Evolutionary conservation across 2,113 vertebrate species (phyloP).

Genomic region (Gallinago paraguaiae): DNA sequence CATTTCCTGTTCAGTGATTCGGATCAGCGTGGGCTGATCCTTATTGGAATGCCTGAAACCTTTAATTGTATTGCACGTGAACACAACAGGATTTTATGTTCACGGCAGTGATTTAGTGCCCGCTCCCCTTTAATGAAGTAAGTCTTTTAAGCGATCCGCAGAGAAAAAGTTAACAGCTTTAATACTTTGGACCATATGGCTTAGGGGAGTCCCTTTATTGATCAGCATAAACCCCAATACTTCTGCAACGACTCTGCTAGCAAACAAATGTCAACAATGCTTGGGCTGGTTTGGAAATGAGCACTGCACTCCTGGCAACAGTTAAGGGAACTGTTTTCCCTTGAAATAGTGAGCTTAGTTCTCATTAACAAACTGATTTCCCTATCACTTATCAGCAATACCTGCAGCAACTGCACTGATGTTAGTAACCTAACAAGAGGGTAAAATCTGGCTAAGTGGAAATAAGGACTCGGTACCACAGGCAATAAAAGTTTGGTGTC

Average conservation of each 20-base stretch:
- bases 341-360: not conserved
- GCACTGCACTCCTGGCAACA: not conserved
- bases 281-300: not conserved
- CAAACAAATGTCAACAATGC: not conserved
- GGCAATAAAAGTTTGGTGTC: not conserved
- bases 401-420: not conserved
- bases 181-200: not conserved
- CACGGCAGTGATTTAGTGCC: not conserved
- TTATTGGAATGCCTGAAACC: constrained; percentile 51
- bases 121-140: not conserved
- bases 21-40: constrained; percentile 47
- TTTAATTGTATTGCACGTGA: constrained; percentile 2
- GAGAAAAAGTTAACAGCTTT: not conserved
- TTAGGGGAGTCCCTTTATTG: not conserved
- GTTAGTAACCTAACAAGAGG: not conserved
- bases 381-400: not conserved
- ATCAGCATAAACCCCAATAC: constrained; percentile 11
- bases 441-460: not conserved
- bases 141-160: not conserved
- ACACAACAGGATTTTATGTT: constrained; percentile 4
- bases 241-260: not conserved
- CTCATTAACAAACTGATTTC: constrained; percentile 1
- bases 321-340: not conserved
- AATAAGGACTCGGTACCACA: not conserved
- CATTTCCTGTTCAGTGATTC: constrained; percentile 60